Evolutionary conservation across 2,888 invertebrate species (phyloP), one percentile per base, ranked within the genome.

Genomic region (Sarcophaga subvicina): DNA sequence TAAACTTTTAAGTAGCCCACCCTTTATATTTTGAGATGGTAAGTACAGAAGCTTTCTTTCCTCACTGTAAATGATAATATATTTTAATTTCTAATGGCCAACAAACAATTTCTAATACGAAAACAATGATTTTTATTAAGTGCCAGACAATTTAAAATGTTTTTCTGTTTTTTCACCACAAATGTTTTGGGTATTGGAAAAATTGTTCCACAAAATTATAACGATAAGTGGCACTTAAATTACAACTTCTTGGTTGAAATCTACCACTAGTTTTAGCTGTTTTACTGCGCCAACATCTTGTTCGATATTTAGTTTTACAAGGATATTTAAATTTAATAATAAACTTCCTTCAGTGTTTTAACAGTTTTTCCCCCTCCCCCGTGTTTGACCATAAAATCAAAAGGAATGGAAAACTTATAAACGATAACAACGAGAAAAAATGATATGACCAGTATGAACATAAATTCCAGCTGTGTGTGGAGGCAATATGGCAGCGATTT

Each of bases 401-500:
- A 54, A 54, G 49, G 47, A 63, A 75, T 4, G 4, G 17, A 37
- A 37, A 59, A 45, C 54, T 54, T 54, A 14, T 54, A 54, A 54
- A 54, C 54, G 54, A 54, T 17, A 54, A 11, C 64, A 27, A 37
- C 27, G 14, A 45, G 1, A 14, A 62, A 47, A 27, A 71, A 71
- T 20, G 66, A 54, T 72, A 71, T 60, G 47, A 27, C 12, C 69
- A 59, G 72, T 62, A 64, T 71, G 60, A 66, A 27, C 80, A 77
- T 77, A 85, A 80, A 72, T 73, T 80, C 77, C 77, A 81, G 72
- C 80, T 80, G 84, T 72, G 70, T 8, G n/a, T 22, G 17, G 22
- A 25, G 25, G 45, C 14, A 63, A 63, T 75, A 20, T 27, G n/a
- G 49, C 25, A 12, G 63, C 17, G 17, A 54, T 17, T 54, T 54